Conservation (phyloP, 1,140 invertebrate genomes). For the Drosophila sechellia region DNA sequence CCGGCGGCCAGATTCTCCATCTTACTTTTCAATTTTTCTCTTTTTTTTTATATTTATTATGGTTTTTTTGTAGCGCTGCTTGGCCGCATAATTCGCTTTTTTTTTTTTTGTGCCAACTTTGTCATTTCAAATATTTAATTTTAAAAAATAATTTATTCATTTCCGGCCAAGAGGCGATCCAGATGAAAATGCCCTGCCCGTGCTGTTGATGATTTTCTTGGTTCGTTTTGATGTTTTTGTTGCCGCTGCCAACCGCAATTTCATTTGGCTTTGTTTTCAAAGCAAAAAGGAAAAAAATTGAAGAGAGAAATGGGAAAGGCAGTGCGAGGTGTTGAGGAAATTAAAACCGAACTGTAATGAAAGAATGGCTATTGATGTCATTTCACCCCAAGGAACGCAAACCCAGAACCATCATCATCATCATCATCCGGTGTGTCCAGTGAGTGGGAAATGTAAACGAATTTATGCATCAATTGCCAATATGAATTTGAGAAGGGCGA, state of each 20-base stretch:
- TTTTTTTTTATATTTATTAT: no score
- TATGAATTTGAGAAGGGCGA: constrained; percentile 67
- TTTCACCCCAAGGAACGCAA: constrained; percentile 12
- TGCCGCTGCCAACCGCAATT: constrained; percentile 53
- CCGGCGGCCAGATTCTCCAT: constrained; percentile 22
- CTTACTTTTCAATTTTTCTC: constrained; percentile 5
- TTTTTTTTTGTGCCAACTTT: constrained; percentile 75
- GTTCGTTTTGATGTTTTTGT: constrained; percentile 26
- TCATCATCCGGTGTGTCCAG: constrained; percentile 14
- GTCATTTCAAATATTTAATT: constrained; percentile 81
- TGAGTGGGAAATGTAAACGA: constrained; percentile 66
- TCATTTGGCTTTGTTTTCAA: constrained; percentile 51
- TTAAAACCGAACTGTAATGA: constrained; percentile 77
- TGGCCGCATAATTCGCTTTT: constrained; percentile 73
- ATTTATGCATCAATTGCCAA: constrained; percentile 70
- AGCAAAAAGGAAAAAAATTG: background rate
- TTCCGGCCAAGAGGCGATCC: constrained; percentile 48
- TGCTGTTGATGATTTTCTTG: constrained; percentile 51
- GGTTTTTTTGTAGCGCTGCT: constrained; percentile 1
- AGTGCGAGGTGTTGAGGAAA: constrained; percentile 29
- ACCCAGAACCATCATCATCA: constrained; percentile 13
- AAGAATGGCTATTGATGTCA: constrained; percentile 73
- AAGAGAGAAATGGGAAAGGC: background rate
- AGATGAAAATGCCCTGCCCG: background rate
- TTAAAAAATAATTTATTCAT: constrained; percentile 80